These are phyloP conservation scores for Molossus alvarezi DNA, from an alignment of 2,797 vertebrate genomes.

Conservation along the genomic window DNA sequence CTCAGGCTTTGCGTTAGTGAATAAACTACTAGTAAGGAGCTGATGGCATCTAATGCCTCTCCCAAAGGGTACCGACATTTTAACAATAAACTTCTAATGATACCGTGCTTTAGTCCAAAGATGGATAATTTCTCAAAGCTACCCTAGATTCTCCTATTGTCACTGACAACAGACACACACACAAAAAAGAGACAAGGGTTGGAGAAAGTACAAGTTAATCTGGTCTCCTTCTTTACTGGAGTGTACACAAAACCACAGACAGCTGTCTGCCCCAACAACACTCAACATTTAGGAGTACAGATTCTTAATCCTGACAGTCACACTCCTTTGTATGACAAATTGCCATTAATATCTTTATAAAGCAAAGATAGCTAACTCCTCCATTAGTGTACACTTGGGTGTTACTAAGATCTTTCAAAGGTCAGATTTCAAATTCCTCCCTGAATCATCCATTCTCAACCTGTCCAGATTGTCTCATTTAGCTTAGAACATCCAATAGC, in stretches of 20 bases:
- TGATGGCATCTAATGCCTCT: neutral
- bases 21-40: neutral
- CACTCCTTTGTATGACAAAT: conserved; percentile 1
- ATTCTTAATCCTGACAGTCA: neutral
- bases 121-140: neutral
- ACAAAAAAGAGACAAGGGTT: neutral
- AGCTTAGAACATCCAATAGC: neutral
- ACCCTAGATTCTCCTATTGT: neutral
- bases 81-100: conserved; percentile 9
- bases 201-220: neutral
- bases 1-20: neutral
- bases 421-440: conserved; percentile 7
- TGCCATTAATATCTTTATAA: conserved; percentile 38
- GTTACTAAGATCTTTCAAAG: neutral
- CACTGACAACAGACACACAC: conserved; percentile 1
- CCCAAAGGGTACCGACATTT: neutral
- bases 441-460: conserved; percentile 7
- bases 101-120: neutral
- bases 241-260: neutral
- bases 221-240: neutral
- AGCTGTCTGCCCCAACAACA: neutral
- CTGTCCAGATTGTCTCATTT: neutral
- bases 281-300: neutral
- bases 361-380: neutral
- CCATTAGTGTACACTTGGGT: neutral